phyloP scores from a whole-genome alignment of 2,113 vertebrate genomes.

The mouse (Mus musculus) region GRCm39 chr2:54532001-54532500 shows the following conservation, averaged over 20 bases:
- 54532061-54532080: background rate
- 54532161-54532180: background rate
- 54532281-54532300: no score
- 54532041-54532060: background rate
- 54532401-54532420: background rate
- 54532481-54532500: background rate
- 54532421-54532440: background rate
- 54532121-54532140: background rate
- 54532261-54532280: background rate
- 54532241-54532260: background rate
- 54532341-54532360: background rate
- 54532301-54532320: background rate
- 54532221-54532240: conserved; percentile 7
- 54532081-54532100: background rate
- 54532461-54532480: background rate
- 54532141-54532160: background rate
- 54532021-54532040: background rate
- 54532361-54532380: background rate
- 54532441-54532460: background rate
- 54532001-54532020: background rate
- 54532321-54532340: background rate
- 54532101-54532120: background rate
- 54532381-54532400: background rate
- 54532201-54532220: background rate
- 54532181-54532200: background rate